A percentile compares a stretch with the other conserved stretches of the same genome.
Evolutionary conservation across 2,113 vertebrate genomes (phyloP).

Genomic region (Malurus elegans): DNA sequence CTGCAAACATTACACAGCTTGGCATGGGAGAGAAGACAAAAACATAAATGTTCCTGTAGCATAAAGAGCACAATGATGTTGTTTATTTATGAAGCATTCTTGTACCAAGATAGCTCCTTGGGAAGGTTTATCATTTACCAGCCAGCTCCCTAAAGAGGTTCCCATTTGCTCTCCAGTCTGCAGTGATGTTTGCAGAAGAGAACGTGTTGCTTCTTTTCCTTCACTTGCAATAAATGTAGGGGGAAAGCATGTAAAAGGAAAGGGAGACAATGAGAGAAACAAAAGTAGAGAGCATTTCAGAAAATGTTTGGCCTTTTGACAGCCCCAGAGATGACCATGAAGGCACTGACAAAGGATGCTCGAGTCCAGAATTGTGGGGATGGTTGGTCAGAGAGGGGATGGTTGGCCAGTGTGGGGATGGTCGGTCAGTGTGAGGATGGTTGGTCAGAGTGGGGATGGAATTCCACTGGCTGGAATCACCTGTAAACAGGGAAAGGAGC

Average conservation of each 20-base stretch:
- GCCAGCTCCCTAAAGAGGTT: background rate
- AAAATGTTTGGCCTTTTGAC: background rate
- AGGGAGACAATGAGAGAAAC: background rate
- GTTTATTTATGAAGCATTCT: background rate
- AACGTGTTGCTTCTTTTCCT: background rate
- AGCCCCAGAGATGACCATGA: background rate
- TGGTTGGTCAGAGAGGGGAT: too few relatives aligned
- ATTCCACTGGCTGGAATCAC: background rate
- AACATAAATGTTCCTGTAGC: background rate
- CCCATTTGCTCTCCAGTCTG: background rate
- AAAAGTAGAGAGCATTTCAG: background rate
- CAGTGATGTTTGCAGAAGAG: background rate
- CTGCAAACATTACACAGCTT: background rate
- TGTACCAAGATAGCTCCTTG: background rate
- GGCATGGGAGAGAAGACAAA: background rate
- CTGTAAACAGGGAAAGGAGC: background rate
- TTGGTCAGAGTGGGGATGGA: too few relatives aligned
- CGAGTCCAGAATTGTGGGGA: background rate
- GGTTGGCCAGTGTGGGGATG: background rate
- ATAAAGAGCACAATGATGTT: background rate
- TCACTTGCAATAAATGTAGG: background rate
- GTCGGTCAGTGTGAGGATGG: background rate
- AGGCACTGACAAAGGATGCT: background rate
- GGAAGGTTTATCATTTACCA: background rate
- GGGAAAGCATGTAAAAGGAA: background rate